A percentile compares a stretch with the other conserved stretches of the same genome.
phyloP scores from a whole-genome alignment of 1,140 invertebrate species.

The Oryctes rhinoceros region DNA sequence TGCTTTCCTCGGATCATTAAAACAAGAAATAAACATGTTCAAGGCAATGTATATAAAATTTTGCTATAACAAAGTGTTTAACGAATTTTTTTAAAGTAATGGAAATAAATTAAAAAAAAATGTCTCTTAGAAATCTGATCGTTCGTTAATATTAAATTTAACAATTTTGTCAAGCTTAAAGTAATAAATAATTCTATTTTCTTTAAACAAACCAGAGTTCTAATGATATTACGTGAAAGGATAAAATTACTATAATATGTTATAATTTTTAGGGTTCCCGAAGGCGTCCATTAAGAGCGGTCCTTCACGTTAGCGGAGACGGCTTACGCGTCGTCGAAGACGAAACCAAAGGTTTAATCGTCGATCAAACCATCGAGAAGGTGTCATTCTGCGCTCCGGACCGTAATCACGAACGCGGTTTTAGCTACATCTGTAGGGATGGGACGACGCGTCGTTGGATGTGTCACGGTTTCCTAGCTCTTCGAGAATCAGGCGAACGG shows the following conservation, averaged over 20 bases:
- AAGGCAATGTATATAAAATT: no score
- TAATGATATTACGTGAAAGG: no score
- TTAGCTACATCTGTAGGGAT: slow-evolving; percentile 64
- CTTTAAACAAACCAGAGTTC: no score
- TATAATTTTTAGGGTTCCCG: slow-evolving; percentile 79
- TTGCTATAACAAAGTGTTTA: no score
- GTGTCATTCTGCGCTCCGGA: slow-evolving; percentile 99
- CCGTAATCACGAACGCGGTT: slow-evolving; percentile 96
- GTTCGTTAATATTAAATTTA: no score
- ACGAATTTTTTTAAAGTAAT: no score
- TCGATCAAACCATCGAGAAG: slow-evolving; percentile 99
- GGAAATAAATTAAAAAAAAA: no score
- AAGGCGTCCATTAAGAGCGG: slow-evolving; percentile 84
- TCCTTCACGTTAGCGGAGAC: slow-evolving; percentile 97
- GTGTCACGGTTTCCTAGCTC: slow-evolving; percentile 98
- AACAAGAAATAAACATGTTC: no score
- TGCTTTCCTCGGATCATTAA: no score
- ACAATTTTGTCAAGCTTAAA: no score
- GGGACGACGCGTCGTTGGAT: slow-evolving; percentile 84
- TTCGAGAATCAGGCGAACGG: slow-evolving; percentile 96
- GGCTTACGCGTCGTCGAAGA: slow-evolving; percentile 97
- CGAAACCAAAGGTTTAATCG: slow-evolving; percentile 97
- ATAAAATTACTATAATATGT: slow-evolving; percentile 36
- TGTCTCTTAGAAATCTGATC: no score
- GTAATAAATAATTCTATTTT: no score